A percentile compares a stretch with the other conserved stretches of the same genome.
phyloP scores from a whole-genome alignment of 2,888 invertebrate species.

The Tachina grossa region DNA sequence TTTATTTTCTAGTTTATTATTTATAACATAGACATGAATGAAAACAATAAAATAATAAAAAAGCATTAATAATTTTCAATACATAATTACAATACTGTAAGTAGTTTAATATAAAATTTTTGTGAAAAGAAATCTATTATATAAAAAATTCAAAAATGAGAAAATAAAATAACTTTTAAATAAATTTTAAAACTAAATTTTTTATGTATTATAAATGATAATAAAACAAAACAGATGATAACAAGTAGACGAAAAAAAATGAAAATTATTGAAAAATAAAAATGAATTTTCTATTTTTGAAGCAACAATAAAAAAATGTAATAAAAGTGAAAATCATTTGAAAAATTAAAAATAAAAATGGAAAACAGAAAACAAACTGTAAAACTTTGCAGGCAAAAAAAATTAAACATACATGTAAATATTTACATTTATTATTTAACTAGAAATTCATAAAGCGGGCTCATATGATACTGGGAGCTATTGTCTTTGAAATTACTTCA shows the following conservation, averaged over 20 bases:
- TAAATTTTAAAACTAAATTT: conserved; percentile 68
- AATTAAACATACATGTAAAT: conserved; percentile 75
- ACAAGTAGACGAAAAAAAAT: conserved; percentile 46
- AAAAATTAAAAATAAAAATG: conserved; percentile 55
- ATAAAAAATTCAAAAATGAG: conserved; percentile 54
- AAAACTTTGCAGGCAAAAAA: conserved; percentile 58
- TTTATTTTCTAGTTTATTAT: conserved; percentile 71
- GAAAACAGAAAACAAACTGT: conserved; percentile 56
- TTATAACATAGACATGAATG: conserved; percentile 59
- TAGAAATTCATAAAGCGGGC: not conserved
- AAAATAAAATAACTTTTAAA: conserved; percentile 51
- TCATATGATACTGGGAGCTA: too few species aligned
- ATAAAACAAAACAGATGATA: conserved; percentile 38
- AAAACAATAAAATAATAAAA: conserved; percentile 50
- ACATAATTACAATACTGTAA: conserved; percentile 73
- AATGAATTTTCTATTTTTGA: conserved; percentile 34
- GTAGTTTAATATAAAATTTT: conserved; percentile 74
- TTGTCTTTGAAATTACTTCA: too few species aligned
- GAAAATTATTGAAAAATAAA: conserved; percentile 62
- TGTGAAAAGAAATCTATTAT: conserved; percentile 66
- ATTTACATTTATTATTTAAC: conserved; percentile 73
- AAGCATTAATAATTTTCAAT: conserved; percentile 55
- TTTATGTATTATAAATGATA: conserved; percentile 64
- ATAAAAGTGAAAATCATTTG: conserved; percentile 59
- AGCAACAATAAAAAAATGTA: conserved; percentile 57